Evolutionary conservation across 2,113 vertebrate genomes (phyloP), one percentile per base, ranked within the genome.

Genomic region (Girardinichthys multiradiatus): DNA sequence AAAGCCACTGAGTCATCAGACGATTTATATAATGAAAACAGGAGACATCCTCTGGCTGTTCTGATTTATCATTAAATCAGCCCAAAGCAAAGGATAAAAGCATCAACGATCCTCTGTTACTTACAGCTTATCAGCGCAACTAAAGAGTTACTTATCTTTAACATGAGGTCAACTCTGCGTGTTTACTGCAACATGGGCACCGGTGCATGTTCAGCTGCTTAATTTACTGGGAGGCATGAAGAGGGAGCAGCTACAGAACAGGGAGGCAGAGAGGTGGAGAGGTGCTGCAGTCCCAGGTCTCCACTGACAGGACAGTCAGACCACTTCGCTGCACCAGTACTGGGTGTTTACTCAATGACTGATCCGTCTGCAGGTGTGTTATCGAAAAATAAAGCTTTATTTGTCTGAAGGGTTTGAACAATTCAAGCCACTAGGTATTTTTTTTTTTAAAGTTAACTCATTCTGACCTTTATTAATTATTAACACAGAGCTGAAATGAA

Each of bases 211-310:
- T 62, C 28, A 19, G 27, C 11, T 0, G 72, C 71, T 75, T 45
- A 19, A 74, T 61, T 74, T 68, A 74, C 66, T 72, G 17, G 15
- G 66, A 64, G 69, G 72, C 37, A 15, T 68, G 39, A 45, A 39
- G 74, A 61, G 68, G 68, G 80, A 19, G 77, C 64, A 77, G 81
- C 29, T 77, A 65, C 76, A 76, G n/a, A 13, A 75, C 63, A 67
- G 77, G 62, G 76, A 77, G 80, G 81, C 0, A 17, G 76, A 70
- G 76, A 74, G 67, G 39, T 78, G 73, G 68, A 60, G 77, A 0
- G 1, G 39, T 45, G 68, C 59, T 72, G 70, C 35, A 7, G 70
- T 81, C 79, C 62, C 39, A 54, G 37, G 64, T 30, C 72, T 54
- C 54, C 48, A 1, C 60, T 29, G 45, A 57, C 30, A 35, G 11